Evolutionary conservation across 2,797 vertebrate genomes (phyloP), one percentile per base, ranked within the genome.

Genomic region (Hippocampus kuda): DNA sequence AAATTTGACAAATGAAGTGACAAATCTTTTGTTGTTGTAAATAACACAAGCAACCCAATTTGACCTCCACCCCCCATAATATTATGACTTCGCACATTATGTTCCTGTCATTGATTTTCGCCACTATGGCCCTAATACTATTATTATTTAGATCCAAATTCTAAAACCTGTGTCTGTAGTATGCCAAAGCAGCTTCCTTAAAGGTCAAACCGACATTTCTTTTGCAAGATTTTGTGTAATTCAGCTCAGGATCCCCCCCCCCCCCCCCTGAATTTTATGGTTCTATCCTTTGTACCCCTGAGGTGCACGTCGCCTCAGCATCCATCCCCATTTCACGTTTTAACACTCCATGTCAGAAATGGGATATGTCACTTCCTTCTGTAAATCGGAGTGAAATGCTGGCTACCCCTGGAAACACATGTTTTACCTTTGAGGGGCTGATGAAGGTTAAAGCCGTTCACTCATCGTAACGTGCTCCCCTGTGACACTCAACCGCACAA

Each of bases 401-500:
- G 70, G 78, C 83, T 83, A 86, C 74, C 85, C 79, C 67, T 81
- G 79, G 79, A 83, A 88, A 83, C 88, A 89, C 83, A 85, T 90
- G 87, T 89, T 89, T 87, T 88, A 87, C 83, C 87, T 88, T 87
- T 86, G 83, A 72, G 70, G 83, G 30, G 75, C 77, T 75, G 80
- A 86, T 82, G 78, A 83, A 88, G 86, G 85, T 88, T 87, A 87
- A 77, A 81, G 79, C 73, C 83, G 80, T 78, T 86, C 72, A 84
- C 80, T 85, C 86, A 80, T 77, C 42, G 54, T 76, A 77, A 85
- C 84, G 77, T 83, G 49, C 66, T 56, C 60, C 73, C 74, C 76
- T 72, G 73, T 77, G 85, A 85, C 82, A 83, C 83, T 81, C 82
- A 76, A 53, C 71, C 65, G 61, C 71, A 70, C 68, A 68, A 72